Evolutionary conservation across 2,888 invertebrate species (phyloP).

Genomic region (Marasmarcha lunaedactyla): DNA sequence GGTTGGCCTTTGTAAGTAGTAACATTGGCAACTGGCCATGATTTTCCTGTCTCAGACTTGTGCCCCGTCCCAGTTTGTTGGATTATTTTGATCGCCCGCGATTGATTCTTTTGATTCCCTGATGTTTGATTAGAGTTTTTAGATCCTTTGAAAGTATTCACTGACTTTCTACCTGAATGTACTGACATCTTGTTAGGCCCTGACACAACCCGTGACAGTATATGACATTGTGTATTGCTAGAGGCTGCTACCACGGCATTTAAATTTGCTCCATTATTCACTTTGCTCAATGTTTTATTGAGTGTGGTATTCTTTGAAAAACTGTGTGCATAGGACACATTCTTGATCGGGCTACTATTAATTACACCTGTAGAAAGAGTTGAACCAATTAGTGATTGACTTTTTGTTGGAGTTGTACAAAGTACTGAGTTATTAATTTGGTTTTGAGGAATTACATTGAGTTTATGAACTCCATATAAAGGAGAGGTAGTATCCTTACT

Average conservation of each 20-base stretch:
- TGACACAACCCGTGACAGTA: slow-evolving; percentile 57
- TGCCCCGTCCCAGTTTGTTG: slow-evolving; percentile 53
- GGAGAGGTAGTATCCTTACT: slow-evolving; percentile 49
- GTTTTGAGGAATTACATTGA: slow-evolving; percentile 46
- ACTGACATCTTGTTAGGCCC: slow-evolving; percentile 63
- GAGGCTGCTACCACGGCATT: slow-evolving; percentile 54
- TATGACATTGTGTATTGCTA: slow-evolving; percentile 56
- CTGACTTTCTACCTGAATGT: slow-evolving; percentile 53
- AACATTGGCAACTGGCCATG: slow-evolving; percentile 50
- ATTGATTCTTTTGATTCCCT: slow-evolving; percentile 44
- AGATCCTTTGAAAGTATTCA: slow-evolving; percentile 46
- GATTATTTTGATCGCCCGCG: slow-evolving; percentile 68
- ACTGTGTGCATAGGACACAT: slow-evolving; percentile 51
- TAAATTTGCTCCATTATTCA: slow-evolving; percentile 62
- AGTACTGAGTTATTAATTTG: slow-evolving; percentile 52
- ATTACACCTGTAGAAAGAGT: slow-evolving; percentile 42
- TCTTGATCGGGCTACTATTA: slow-evolving; percentile 52
- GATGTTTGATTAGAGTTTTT: slow-evolving; percentile 40
- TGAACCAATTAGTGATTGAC: slow-evolving; percentile 50
- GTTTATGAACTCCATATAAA: slow-evolving; percentile 52
- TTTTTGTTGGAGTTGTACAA: slow-evolving; percentile 49
- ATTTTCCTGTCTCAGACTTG: slow-evolving; percentile 44
- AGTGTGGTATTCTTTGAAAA: slow-evolving; percentile 53
- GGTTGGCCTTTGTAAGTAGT: slow-evolving; percentile 46
- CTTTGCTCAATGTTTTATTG: slow-evolving; percentile 49